Evolutionary conservation across 2,113 vertebrate species (phyloP), one percentile per base, ranked within the genome.

Genomic region (Catharus minimus): DNA sequence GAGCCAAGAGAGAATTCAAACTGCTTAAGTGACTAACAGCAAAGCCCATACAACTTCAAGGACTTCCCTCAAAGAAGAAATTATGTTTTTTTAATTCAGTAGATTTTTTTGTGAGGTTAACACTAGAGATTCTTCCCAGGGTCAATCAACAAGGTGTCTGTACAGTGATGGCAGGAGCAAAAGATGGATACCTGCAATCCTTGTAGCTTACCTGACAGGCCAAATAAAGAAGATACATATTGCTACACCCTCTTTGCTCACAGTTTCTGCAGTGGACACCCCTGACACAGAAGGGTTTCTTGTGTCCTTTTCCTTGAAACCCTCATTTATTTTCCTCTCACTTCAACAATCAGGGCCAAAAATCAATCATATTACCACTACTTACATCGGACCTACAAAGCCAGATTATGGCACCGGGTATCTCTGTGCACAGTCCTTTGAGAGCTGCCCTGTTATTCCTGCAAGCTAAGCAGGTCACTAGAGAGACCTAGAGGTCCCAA

Each of bases 401-500:
- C 15, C 86, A 86, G 64, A 76, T 83, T 83, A 78, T 33, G 55
- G 38, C 66, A 60, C 11, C 1, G 15, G 57, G 53, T 61, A 72
- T 67, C 49, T 91, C 41, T 69, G 5, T 41, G 21, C 22, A 18
- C 5, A 49, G 69, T 65, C 93, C 50, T 61, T 49, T 38, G 88
- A 95, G 93, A 92, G 23, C 88, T 94, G 90, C 65, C 55, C 90
- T 5, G 13, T 84, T 95, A 92, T 90, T 95, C 57, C 69, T 92
- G 90, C 92, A 90, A 96, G 71, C 86, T 90, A 95, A 94, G 93
- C 82, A 90, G 80, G 90, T 92, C 90, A 84, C 90, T 78, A 44
- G 80, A 93, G 90, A 88, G 93, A 90, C 69, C 80, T 81, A 68
- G 77, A 86, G 92, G 88, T 90, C 88, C 92, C 93, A 95, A 41